Evolutionary conservation across 2,888 invertebrate genomes (phyloP), one percentile per base, ranked within the genome.

Genomic region (Trissoscelio sp.): DNA sequence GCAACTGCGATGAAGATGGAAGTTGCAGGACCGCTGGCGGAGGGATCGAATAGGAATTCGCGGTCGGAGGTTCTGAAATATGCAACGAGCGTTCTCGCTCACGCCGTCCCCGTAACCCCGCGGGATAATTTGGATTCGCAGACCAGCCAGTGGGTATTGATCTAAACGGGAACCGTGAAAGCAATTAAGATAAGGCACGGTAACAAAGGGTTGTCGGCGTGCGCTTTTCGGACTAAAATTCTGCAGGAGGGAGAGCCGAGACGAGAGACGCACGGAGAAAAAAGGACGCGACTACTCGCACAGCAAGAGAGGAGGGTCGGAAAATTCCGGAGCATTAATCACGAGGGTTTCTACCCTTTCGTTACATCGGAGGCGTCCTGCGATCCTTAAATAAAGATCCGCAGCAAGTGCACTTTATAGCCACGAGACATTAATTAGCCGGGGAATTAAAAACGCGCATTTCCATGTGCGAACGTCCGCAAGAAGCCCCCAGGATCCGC

Each of bases 141-240:
- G 81, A 83, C 80, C 83, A 79, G 83, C 77, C 74, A 83, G 78
- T 81, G 82, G 85, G 89, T 90, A 90, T 90, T 90, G 90, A 90
- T 90, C 90, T 90, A 89, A 90, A 90, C 88, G 88, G 86, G 88
- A 87, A 87, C 88, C 88, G 88, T 89, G 88, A 90, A 89, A 89
- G 90, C 90, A 90, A 90, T 90, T 90, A 90, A 90, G 90, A 90
- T 90, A 90, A 90, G 89, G 88, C 86, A 89, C 88, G 88, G 89
- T 88, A 89, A 89, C 90, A 90, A 90, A 90, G 89, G 90, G 90
- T 90, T 89, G 89, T 88, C 89, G 89, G 86, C 87, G 74, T 77
- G 80, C 85, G 86, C 83, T 86, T 87, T 87, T 87, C 85, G 83
- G 77, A 70, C 83, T 81, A 58, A 84, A 86, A 87, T 85, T 86